Percentiles rank a stretch among this genome's conserved stretches.
Evolutionary conservation across 2,888 invertebrate species (phyloP).

Genomic region (Phrixothrix hirtus): DNA sequence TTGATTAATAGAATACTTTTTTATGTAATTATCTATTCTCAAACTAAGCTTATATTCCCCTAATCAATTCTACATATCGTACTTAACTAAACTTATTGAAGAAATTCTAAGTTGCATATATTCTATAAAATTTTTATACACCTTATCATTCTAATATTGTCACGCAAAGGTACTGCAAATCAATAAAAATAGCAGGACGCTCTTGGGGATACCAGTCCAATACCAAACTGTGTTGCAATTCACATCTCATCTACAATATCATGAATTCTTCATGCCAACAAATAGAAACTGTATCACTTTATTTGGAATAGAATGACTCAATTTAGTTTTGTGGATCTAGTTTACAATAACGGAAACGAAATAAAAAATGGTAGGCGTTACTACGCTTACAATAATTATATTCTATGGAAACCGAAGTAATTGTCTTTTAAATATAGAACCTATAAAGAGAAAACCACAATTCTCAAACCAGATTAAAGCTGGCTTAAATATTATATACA

Average conservation of each 20-base stretch:
- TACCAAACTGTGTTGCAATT: slow-evolving; percentile 47
- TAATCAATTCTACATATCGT: too few relatives aligned
- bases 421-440: too few relatives aligned
- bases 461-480: too few relatives aligned
- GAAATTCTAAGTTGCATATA: slow-evolving; percentile 20
- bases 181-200: slow-evolving; percentile 27
- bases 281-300: slow-evolving; percentile 45
- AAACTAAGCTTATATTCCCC: too few relatives aligned
- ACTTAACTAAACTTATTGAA: slow-evolving; percentile 13
- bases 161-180: slow-evolving; percentile 12
- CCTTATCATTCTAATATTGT: slow-evolving; percentile 3
- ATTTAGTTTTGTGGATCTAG: slow-evolving; percentile 38
- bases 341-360: too few relatives aligned
- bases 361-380: too few relatives aligned
- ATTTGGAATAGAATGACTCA: slow-evolving; percentile 44
- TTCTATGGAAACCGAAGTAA: too few relatives aligned
- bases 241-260: slow-evolving; percentile 52
- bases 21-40: too few relatives aligned
- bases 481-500: slow-evolving; percentile 2
- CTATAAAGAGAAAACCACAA: too few relatives aligned
- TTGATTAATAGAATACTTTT: too few relatives aligned
- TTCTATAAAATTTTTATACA: not conserved
- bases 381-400: too few relatives aligned
- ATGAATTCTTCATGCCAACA: slow-evolving; percentile 50
- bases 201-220: slow-evolving; percentile 38